Conservation (phyloP, 2,888 invertebrate species). For the Aquatica leii region DNA sequence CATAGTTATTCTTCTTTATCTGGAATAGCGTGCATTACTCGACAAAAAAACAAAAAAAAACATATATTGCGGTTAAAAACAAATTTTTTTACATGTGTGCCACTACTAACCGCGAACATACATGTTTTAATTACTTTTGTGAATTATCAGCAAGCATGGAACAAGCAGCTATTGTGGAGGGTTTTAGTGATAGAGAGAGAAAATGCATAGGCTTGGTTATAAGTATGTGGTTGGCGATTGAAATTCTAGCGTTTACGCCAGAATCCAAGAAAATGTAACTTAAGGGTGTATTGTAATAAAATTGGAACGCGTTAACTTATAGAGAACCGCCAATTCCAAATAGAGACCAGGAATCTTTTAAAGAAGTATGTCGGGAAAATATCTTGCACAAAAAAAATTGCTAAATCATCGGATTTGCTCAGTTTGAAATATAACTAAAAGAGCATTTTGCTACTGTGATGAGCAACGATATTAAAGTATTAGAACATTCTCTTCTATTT, state of each 20-base stretch:
- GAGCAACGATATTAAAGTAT: background rate
- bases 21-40: slow-evolving; percentile 10
- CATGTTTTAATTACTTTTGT: slow-evolving; percentile 16
- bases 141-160: slow-evolving; percentile 16
- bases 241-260: slow-evolving; percentile 6
- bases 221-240: slow-evolving; percentile 4
- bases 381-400: background rate
- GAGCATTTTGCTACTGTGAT: background rate
- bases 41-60: slow-evolving; percentile 11
- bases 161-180: slow-evolving; percentile 11
- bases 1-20: slow-evolving; percentile 14
- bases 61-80: slow-evolving; percentile 11
- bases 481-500: background rate
- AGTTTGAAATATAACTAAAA: background rate
- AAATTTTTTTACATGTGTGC: slow-evolving; percentile 16
- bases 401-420: background rate
- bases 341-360: slow-evolving; percentile 6
- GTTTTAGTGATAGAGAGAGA: slow-evolving; percentile 8
- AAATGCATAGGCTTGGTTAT: background rate
- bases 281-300: slow-evolving; percentile 13
- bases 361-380: slow-evolving; percentile 1
- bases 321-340: background rate
- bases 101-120: background rate
- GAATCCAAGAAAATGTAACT: slow-evolving; percentile 4
- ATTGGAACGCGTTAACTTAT: slow-evolving; percentile 14